Percentiles rank a stretch among this genome's conserved stretches.
Evolutionary conservation across 2,113 vertebrate genomes (phyloP).

Genomic region (Ascaphus truei): DNA sequence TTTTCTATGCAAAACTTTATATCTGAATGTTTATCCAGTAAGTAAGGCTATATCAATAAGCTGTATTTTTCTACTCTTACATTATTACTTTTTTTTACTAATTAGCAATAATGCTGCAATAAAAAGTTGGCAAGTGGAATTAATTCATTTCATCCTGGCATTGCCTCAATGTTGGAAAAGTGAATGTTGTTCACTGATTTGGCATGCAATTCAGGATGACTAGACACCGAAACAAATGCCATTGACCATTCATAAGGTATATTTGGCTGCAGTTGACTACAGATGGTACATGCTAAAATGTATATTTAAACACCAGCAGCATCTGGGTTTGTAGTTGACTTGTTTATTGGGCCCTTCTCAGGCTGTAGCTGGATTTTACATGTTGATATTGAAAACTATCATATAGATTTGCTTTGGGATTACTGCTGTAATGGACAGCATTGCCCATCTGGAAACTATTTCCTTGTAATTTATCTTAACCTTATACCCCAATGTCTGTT

Average conservation of each 20-base stretch:
- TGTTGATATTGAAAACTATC: slow-evolving; percentile 5
- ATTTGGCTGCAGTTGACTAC: slow-evolving; percentile 40
- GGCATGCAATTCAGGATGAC: slow-evolving; percentile 20
- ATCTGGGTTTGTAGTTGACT: slow-evolving; percentile 38
- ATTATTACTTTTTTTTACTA: slow-evolving; percentile 12
- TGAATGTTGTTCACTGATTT: not conserved
- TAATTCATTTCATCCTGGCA: slow-evolving; percentile 22
- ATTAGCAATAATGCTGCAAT: not conserved
- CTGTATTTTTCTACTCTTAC: no score
- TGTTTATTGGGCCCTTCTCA: slow-evolving; percentile 38
- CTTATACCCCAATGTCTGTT: not conserved
- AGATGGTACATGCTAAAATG: slow-evolving; percentile 43
- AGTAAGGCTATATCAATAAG: no score
- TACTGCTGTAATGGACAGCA: not conserved
- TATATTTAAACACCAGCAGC: slow-evolving; percentile 38
- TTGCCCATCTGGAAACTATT: slow-evolving; percentile 9
- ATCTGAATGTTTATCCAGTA: no score
- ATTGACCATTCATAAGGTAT: slow-evolving; percentile 29
- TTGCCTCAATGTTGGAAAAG: not conserved
- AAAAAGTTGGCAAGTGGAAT: not conserved
- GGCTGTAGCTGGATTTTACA: slow-evolving; percentile 3
- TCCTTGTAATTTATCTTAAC: slow-evolving; percentile 5
- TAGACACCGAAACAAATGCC: slow-evolving; percentile 18
- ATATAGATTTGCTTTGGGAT: not conserved
- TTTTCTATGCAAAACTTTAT: no score